Evolutionary conservation across 2,888 invertebrate genomes (phyloP), one percentile per base, ranked within the genome.

Genomic region (Oithona nana): DNA sequence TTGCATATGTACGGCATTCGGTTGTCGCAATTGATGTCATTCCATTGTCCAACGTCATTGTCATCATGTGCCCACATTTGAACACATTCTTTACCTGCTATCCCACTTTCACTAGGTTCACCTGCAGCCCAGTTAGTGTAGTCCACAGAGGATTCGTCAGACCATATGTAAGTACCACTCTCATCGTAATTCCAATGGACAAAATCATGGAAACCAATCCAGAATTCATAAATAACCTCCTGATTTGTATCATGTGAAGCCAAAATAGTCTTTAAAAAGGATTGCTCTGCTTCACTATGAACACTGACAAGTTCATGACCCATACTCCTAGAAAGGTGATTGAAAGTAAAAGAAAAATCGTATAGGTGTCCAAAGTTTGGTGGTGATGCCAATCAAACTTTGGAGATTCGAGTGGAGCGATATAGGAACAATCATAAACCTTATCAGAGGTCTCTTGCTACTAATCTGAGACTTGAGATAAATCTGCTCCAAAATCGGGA

Each of bases 41-140:
- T 59, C 59, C 59, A 59, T 48, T 59, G 39, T 13, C 59, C 59
- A 24, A 28, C 50, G 26, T 48, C 28, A 59, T 26, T 11, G 22
- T 22, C 26, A 20, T 20, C 59, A 13, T 13, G 24, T 1, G 24
- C 28, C 3, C 6, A n/a, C 48, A 59, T 50, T 16, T 50, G n/a
- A 13, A 50, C 49, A 29, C 59, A 59, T 22, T 50, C 50, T 13
- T 11, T 13, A 22, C 50, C 22, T 28, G 2, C 16, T 24, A 13
- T n/a, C n/a, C 8, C 13, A 1, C 1, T n/a, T 16, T 52, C 26
- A 3, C 16, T 24, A 3, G 59, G 59, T 20, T 59, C 22, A 49
- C 29, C 50, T 8, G 39, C 1, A 1, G 24, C 59, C 59, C 59
- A 59, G 28, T 59, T 59, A 24, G 22, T 26, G 59, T 48, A 59